Evolutionary conservation across 2,888 invertebrate genomes (phyloP).

Genomic region (Hypomecis atomaria): DNA sequence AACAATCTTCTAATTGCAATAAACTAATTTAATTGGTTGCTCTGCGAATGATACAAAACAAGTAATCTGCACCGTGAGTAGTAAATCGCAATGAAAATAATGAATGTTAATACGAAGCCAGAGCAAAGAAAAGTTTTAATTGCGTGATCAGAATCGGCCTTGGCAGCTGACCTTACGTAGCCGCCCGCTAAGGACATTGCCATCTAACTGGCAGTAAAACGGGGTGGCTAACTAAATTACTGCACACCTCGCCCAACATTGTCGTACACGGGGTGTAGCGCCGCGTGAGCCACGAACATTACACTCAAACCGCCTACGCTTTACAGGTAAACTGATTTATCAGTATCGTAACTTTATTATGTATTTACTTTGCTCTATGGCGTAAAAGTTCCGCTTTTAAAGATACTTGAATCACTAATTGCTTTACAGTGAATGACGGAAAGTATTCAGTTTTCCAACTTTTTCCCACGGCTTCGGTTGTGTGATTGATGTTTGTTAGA

Average conservation of each 20-base stretch:
- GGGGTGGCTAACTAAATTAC: slow-evolving; percentile 39
- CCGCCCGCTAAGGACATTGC: slow-evolving; percentile 60
- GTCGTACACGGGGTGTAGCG: slow-evolving; percentile 22
- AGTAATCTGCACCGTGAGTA: not conserved
- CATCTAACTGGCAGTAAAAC: slow-evolving; percentile 48
- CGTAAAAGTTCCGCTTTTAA: slow-evolving; percentile 6
- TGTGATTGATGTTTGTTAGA: too few relatives aligned
- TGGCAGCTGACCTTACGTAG: slow-evolving; percentile 61
- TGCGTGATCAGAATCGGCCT: slow-evolving; percentile 63
- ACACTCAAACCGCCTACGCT: slow-evolving; percentile 17
- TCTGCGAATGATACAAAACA: too few relatives aligned
- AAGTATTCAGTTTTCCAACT: too few relatives aligned
- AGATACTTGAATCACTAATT: too few relatives aligned
- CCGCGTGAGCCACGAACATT: slow-evolving; percentile 37
- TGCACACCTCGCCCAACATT: slow-evolving; percentile 30
- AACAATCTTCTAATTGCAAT: too few relatives aligned
- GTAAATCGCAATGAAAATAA: slow-evolving; percentile 20
- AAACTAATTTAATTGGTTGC: too few relatives aligned
- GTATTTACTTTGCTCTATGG: slow-evolving; percentile 11
- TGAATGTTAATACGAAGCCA: slow-evolving; percentile 56
- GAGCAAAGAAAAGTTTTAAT: slow-evolving; percentile 66
- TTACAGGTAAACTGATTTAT: slow-evolving; percentile 20
- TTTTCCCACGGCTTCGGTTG: too few relatives aligned
- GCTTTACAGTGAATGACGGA: too few relatives aligned
- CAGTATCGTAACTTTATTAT: slow-evolving; percentile 13